Evolutionary conservation across 2,113 vertebrate species (phyloP).

Genomic region (Parus major): DNA sequence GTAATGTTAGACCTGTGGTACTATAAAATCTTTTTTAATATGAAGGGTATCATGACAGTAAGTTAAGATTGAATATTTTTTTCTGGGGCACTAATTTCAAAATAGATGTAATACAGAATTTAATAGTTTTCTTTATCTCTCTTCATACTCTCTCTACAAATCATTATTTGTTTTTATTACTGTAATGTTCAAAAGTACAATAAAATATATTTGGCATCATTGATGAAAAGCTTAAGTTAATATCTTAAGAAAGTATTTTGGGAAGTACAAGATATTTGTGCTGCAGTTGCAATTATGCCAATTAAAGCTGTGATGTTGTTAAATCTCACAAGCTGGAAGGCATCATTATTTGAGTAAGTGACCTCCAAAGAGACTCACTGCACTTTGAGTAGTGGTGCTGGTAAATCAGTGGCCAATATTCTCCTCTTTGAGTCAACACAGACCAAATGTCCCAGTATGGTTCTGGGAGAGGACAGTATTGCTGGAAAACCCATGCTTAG

Average conservation of each 20-base stretch:
- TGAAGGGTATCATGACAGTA: not conserved
- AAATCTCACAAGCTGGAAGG: not conserved
- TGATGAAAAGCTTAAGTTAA: not conserved
- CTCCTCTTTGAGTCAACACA: not conserved
- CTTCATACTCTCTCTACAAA: conserved; percentile 8
- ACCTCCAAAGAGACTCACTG: not conserved
- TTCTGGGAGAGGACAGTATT: conserved; percentile 6
- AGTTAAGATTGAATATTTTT: not conserved
- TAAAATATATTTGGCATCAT: not conserved
- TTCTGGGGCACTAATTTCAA: conserved; percentile 35
- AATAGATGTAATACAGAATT: conserved; percentile 42
- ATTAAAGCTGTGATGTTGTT: conserved; percentile 5
- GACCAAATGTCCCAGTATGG: conserved; percentile 16
- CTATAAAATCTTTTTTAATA: not conserved
- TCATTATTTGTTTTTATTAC: conserved; percentile 54
- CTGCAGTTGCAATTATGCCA: not conserved
- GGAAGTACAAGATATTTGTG: not conserved
- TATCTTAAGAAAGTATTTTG: not conserved
- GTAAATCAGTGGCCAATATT: conserved; percentile 19
- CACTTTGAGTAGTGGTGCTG: not conserved
- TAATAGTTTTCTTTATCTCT: conserved; percentile 16
- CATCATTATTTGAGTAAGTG: not conserved
- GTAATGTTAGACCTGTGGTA: not conserved
- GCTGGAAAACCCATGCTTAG: conserved; percentile 17
- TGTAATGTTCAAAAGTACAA: not conserved